Evolutionary conservation across 2,797 vertebrate species (phyloP).

Genomic region (Microcaecilia unicolor): DNA sequence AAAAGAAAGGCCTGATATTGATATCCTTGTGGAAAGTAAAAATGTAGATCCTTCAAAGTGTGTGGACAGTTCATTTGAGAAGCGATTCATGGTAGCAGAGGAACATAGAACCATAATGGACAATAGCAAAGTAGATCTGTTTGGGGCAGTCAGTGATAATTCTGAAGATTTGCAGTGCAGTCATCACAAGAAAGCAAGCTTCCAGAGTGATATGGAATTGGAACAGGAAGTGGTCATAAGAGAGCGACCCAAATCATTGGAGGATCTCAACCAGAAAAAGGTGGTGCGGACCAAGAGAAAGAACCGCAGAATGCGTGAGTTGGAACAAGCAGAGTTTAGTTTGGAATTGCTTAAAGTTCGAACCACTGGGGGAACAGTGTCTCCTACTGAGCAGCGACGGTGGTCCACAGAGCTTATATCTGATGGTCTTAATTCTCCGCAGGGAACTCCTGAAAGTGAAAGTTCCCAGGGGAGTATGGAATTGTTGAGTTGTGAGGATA

Average conservation of each 20-base stretch:
- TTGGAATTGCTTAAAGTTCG: constrained; percentile 90
- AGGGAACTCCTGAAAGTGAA: constrained; percentile 81
- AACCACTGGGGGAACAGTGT: constrained; percentile 65
- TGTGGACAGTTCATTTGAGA: constrained; percentile 69
- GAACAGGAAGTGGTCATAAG: constrained; percentile 52
- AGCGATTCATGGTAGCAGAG: constrained; percentile 54
- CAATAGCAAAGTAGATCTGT: constrained; percentile 29
- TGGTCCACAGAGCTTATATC: constrained; percentile 70
- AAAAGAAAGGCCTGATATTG: constrained; percentile 12
- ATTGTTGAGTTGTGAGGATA: constrained; percentile 69
- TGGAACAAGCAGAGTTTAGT: constrained; percentile 94
- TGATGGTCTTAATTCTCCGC: constrained; percentile 57
- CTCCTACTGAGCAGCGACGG: constrained; percentile 72
- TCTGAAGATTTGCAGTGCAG: constrained; percentile 20
- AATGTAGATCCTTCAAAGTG: constrained; percentile 76
- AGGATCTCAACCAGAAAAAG: constrained; percentile 78
- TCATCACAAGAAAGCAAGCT: constrained; percentile 41
- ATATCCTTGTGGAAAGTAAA: constrained; percentile 43
- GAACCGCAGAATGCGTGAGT: constrained; percentile 86
- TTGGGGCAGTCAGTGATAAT: constrained; percentile 22
- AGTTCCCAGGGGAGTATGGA: constrained; percentile 89
- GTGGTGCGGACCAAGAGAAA: constrained; percentile 83
- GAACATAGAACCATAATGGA: constrained; percentile 40
- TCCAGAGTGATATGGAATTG: constrained; percentile 33
- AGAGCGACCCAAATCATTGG: constrained; percentile 63